Conservation (phyloP, 2,888 invertebrate genomes). For the Smittia aterrima region DNA sequence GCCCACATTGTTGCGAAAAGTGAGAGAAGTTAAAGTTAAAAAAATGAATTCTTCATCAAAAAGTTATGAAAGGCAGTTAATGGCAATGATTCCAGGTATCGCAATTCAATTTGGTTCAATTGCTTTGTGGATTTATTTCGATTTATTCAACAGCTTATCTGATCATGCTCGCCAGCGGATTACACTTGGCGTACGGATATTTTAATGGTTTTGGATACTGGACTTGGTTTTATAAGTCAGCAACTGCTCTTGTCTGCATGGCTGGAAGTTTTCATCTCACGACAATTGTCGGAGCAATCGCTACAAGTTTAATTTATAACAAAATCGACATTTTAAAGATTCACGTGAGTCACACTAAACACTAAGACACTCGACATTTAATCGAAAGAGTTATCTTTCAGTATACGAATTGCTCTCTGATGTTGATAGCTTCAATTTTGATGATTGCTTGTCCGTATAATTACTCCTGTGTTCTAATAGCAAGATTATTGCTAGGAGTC, state of each 20-base stretch:
- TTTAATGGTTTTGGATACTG: background rate
- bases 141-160: background rate
- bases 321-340: background rate
- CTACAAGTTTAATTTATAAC: background rate
- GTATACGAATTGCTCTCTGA: background rate
- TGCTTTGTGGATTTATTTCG: background rate
- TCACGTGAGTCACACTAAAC: conserved; percentile 2
- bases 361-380: too few relatives aligned
- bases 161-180: conserved; percentile 6
- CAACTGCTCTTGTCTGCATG: background rate
- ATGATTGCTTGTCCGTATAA: too few relatives aligned
- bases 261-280: conserved; percentile 13
- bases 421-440: too few relatives aligned
- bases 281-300: background rate
- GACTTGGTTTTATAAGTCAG: background rate
- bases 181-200: conserved; percentile 6
- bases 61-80: too few relatives aligned
- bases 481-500: too few relatives aligned
- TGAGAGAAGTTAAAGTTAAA: too few relatives aligned
- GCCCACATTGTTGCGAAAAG: too few relatives aligned
- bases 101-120: background rate
- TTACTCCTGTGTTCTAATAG: too few relatives aligned
- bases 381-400: background rate
- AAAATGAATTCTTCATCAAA: too few relatives aligned
- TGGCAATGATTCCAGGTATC: background rate